These are phyloP conservation scores for Hylaea fasciaria DNA, from an alignment of 2,888 invertebrate species.

Conservation along the genomic window DNA sequence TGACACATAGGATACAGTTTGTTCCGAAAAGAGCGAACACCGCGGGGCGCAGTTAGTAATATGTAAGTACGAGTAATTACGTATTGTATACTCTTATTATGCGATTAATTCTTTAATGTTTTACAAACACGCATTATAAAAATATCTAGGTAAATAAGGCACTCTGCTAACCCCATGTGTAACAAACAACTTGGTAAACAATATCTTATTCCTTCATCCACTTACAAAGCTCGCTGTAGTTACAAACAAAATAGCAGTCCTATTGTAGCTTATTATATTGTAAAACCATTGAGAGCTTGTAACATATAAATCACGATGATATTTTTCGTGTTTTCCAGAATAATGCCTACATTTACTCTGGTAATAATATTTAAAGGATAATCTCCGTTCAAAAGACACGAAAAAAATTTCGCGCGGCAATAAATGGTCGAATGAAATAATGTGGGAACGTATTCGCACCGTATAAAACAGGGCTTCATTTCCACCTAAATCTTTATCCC, in stretches of 20 bases:
- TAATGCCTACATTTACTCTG: slow-evolving; percentile 13
- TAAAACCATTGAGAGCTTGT: slow-evolving; percentile 11
- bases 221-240: not conserved
- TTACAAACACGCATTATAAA: no score
- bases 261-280: slow-evolving; percentile 12
- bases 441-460: slow-evolving; percentile 17
- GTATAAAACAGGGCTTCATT: not conserved
- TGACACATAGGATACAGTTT: no score
- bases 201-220: not conserved
- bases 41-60: no score
- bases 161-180: no score
- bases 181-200: not conserved
- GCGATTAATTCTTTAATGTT: no score
- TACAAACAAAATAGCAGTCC: slow-evolving; percentile 13
- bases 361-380: slow-evolving; percentile 27
- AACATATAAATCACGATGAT: slow-evolving; percentile 21
- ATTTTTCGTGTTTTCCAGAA: slow-evolving; percentile 23
- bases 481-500: not conserved
- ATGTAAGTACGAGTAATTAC: no score
- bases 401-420: slow-evolving; percentile 43
- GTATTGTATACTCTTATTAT: no score
- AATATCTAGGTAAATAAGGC: no score
- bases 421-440: slow-evolving; percentile 51
- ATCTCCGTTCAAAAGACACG: slow-evolving; percentile 25
- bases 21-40: no score